Evolutionary conservation across 2,113 vertebrate species (phyloP).

Genomic region (Myiozetetes cayanensis): DNA sequence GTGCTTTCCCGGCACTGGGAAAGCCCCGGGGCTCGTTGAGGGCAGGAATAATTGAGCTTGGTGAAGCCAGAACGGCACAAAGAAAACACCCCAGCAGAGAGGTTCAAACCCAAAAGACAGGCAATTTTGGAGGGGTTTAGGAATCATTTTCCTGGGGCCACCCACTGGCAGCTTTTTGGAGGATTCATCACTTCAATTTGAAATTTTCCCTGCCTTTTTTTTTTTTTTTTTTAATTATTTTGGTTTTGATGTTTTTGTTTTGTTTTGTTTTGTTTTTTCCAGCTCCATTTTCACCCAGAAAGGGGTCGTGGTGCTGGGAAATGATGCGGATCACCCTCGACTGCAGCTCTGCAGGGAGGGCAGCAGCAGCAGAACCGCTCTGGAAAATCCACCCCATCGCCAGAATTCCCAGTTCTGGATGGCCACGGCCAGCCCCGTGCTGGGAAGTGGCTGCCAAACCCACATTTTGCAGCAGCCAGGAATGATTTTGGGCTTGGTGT

Average conservation of each 20-base stretch:
- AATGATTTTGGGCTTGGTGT: neutral
- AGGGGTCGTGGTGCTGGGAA: neutral
- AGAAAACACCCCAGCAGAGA: neutral
- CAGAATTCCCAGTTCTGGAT: neutral
- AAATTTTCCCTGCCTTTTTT: too few species aligned
- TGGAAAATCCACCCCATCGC: neutral
- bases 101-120: neutral
- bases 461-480: neutral
- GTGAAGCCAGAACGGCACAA: neutral
- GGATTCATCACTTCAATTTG: too few species aligned
- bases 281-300: neutral
- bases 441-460: neutral
- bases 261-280: neutral
- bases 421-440: accelerated
- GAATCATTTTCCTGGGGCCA: neutral
- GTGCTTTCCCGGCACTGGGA: neutral
- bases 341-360: neutral
- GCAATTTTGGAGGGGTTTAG: neutral
- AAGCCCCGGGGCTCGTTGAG: neutral
- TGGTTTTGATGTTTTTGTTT: neutral
- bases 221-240: neutral
- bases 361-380: neutral
- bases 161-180: neutral
- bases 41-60: neutral
- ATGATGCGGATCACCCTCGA: neutral